A percentile compares a stretch with the other conserved stretches of the same genome.
Evolutionary conservation across 2,888 invertebrate genomes (phyloP).

Genomic region (Steinernema hermaphroditum): DNA sequence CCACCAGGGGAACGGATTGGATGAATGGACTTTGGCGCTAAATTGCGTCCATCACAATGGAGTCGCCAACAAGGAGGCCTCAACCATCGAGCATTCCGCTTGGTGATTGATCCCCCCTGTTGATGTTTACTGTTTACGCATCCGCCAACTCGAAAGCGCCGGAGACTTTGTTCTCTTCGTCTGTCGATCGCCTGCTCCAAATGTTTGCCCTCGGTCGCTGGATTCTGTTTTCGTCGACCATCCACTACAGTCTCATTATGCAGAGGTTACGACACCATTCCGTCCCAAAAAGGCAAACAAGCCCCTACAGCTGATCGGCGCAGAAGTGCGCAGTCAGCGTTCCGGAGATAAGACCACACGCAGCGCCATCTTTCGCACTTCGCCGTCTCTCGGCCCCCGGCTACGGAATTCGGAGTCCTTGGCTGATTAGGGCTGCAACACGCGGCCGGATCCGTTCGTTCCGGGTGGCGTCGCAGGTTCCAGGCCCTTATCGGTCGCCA

Average conservation of each 20-base stretch:
- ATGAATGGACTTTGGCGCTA: too few relatives aligned
- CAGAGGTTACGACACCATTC: not conserved
- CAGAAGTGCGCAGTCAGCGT: not conserved
- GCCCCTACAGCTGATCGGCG: not conserved
- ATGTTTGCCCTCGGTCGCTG: not conserved
- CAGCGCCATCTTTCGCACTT: not conserved
- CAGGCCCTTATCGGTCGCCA: not conserved
- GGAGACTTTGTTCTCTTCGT: not conserved
- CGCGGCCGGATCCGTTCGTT: not conserved
- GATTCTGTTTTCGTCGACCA: not conserved
- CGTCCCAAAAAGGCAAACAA: not conserved
- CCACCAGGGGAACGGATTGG: too few relatives aligned
- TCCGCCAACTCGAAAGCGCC: not conserved
- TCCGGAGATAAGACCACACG: not conserved
- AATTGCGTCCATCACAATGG: too few relatives aligned
- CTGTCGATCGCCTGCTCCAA: not conserved
- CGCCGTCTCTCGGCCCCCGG: not conserved
- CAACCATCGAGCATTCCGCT: constrained; percentile 1
- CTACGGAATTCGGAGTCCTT: not conserved
- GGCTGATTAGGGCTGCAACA: not conserved
- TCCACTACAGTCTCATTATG: not conserved
- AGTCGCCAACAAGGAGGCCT: too few relatives aligned
- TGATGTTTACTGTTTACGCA: constrained; percentile 18
- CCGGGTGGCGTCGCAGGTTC: not conserved
- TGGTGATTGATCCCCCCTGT: not conserved